Percentiles rank a stretch among this genome's conserved stretches.
These are phyloP conservation scores for Oreochromis mossambicus DNA, from an alignment of 2,797 vertebrate species.

Conservation along the genomic window DNA sequence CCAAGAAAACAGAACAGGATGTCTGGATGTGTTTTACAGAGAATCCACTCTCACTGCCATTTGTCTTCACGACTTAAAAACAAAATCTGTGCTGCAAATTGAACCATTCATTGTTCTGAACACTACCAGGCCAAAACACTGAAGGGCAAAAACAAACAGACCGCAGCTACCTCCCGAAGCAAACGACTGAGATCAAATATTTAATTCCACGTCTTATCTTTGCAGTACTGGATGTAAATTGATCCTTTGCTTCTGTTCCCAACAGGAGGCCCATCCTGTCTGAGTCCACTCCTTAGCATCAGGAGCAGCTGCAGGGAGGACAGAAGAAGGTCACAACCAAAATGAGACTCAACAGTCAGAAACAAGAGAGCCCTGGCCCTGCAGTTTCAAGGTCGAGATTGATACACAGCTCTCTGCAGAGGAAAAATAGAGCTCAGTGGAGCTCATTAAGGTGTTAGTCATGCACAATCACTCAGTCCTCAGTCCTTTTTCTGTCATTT, in stretches of 20 bases:
- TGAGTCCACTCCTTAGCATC: constrained; percentile 53
- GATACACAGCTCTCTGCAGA: constrained; percentile 40
- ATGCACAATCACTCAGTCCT: constrained; percentile 28
- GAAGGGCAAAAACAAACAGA: background rate
- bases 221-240: constrained; percentile 45
- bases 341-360: constrained; percentile 54
- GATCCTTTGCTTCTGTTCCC: constrained; percentile 57
- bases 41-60: constrained; percentile 12
- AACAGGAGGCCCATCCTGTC: constrained; percentile 58
- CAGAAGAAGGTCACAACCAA: constrained; percentile 62
- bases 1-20: constrained; percentile 49
- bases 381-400: constrained; percentile 59
- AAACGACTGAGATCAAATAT: constrained; percentile 37
- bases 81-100: constrained; percentile 20
- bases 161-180: background rate
- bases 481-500: constrained; percentile 30
- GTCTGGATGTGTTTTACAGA: constrained; percentile 61
- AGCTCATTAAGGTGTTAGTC: constrained; percentile 57
- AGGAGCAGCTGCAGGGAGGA: constrained; percentile 67
- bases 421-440: constrained; percentile 25
- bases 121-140: background rate
- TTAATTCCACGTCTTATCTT: constrained; percentile 49
- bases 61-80: background rate
- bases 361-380: constrained; percentile 38
- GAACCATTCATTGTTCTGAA: background rate